Conservation (phyloP, 2,113 vertebrate genomes). For the Rhynchopsitta pachyrhyncha region DNA sequence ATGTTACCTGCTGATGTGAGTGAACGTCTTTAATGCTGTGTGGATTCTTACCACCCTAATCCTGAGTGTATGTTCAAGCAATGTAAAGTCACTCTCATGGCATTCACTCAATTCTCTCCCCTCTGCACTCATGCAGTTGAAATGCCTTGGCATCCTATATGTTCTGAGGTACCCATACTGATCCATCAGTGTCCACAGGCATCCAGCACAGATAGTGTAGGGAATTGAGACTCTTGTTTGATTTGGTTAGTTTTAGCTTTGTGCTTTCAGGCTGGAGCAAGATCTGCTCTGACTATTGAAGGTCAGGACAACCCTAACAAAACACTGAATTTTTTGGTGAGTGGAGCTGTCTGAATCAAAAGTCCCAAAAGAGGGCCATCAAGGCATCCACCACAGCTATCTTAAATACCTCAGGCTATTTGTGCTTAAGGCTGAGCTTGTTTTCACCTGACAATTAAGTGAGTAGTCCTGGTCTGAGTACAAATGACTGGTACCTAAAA, state of each 20-base stretch:
- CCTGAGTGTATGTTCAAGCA: not conserved
- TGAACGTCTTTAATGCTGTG: not conserved
- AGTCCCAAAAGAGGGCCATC: not conserved
- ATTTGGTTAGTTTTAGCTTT: not conserved
- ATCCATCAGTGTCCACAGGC: not conserved
- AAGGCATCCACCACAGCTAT: not conserved
- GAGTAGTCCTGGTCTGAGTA: not conserved
- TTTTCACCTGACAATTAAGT: not conserved
- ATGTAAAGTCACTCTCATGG: not conserved
- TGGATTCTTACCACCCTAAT: not conserved
- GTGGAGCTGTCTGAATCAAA: not conserved
- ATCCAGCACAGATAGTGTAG: not conserved
- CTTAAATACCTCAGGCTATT: not conserved
- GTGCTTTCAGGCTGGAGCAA: not conserved
- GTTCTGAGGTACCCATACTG: not conserved
- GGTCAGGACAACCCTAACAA: not conserved
- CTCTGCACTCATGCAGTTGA: rapidly evolving
- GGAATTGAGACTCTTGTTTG: not conserved
- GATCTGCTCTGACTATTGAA: not conserved
- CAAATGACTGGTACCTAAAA: not conserved
- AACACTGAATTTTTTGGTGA: not conserved
- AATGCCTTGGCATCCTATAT: not conserved
- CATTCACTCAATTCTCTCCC: not conserved
- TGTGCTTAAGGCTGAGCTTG: not conserved
- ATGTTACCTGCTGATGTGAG: not conserved